Evolutionary conservation across 1,140 invertebrate species (phyloP), one percentile per base, ranked within the genome.

Genomic region (Leptopilina boulardi): DNA sequence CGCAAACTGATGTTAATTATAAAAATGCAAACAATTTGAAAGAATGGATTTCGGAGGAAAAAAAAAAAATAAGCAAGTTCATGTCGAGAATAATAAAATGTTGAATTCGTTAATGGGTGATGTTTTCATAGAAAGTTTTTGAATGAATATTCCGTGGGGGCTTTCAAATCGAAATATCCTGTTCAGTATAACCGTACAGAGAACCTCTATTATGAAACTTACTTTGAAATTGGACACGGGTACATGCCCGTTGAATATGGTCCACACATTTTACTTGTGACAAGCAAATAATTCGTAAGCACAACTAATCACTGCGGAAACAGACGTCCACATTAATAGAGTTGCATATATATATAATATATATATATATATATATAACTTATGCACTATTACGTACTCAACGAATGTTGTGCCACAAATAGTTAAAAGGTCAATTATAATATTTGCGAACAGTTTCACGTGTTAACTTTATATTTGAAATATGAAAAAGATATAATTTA

Each of bases 251-350:
- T 26, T 59, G 56, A 59, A 59, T 59, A 26, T 59, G 56, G 56
- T 26, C 56, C 56, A 59, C 56, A 59, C 56, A 15, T 59, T 59
- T 59, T 59, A 59, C 56, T 59, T 59, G 56, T 59, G 56, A 59
- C 56, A 59, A 59, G 56, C 56, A 59, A 59, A 59, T 59, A 59
- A 59, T 59, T 59, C 23, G 56, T 59, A 59, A 59, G 56, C 56
- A 15, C 23, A 59, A 59, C 56, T 59, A 59, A 59, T 59, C 56
- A 59, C 56, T 26, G 21, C 56, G 56, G 56, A 26, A 59, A 19
- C 21, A 30, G 21, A 26, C 56, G 56, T 30, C 23, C 56, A 59
- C 56, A 59, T 59, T 59, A 59, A 59, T 59, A 26, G 56, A 26
- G 56, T 59, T 30, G 56, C 3, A 59, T 26, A 23, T 13, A 42